Percentiles rank a stretch among this genome's conserved stretches.
Conservation (phyloP, 2,113 vertebrate species). For the Cervus canadensis region DNA sequence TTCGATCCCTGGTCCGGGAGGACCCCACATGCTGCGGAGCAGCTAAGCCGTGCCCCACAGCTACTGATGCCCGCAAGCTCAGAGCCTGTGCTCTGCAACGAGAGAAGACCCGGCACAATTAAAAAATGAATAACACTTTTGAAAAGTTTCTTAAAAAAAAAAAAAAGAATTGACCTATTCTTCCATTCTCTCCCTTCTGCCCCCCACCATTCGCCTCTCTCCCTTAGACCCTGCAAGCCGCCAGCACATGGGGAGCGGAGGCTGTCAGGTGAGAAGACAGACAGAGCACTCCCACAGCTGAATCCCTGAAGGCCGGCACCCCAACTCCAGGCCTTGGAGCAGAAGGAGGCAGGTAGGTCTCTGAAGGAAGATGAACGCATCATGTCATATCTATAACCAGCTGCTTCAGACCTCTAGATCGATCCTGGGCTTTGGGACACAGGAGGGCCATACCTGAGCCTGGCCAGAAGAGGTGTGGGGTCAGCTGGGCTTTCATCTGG, state of each 20-base stretch:
- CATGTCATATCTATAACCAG: neutral
- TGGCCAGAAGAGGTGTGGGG: neutral
- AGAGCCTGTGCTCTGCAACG: neutral
- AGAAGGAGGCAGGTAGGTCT: neutral
- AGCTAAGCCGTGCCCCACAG: neutral
- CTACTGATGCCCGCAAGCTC: neutral
- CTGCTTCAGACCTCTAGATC: neutral
- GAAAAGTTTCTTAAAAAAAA: neutral
- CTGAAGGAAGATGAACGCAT: neutral
- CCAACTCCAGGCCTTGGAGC: neutral
- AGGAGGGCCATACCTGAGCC: neutral
- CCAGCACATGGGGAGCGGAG: neutral
- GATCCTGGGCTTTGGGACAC: neutral
- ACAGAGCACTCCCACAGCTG: neutral
- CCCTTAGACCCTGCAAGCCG: neutral
- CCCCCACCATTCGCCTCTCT: fast-evolving
- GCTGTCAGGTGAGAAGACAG: neutral
- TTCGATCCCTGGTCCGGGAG: neutral
- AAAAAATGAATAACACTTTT: neutral
- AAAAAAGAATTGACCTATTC: neutral
- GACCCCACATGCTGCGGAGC: neutral
- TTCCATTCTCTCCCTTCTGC: neutral
- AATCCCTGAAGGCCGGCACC: neutral
- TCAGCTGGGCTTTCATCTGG: too few relatives aligned
- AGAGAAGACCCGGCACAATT: neutral